Evolutionary conservation across 2,888 invertebrate species (phyloP).

Genomic region (Tubulanus polymorphus): DNA sequence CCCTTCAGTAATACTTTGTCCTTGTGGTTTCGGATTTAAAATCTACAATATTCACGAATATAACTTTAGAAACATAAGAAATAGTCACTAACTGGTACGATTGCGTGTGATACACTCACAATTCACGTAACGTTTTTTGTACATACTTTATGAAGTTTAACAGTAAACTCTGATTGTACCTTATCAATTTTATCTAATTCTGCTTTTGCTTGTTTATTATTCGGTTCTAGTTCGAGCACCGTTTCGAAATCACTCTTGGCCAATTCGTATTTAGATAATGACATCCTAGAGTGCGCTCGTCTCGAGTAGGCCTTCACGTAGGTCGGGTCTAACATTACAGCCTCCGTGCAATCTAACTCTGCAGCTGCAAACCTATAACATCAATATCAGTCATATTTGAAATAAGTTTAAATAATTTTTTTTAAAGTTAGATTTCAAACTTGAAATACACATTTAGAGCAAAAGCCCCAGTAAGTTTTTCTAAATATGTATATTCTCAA

Average conservation of each 20-base stretch:
- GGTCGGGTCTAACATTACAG: constrained; percentile 50
- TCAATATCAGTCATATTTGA: too few species aligned
- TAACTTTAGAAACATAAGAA: background rate
- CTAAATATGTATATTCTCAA: too few species aligned
- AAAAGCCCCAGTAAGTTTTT: too few species aligned
- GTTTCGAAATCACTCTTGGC: constrained; percentile 70
- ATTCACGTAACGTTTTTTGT: too few species aligned
- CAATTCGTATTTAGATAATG: constrained; percentile 66
- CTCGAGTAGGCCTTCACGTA: constrained; percentile 53
- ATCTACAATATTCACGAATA: background rate
- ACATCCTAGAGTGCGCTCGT: constrained; percentile 26
- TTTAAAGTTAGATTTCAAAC: too few species aligned
- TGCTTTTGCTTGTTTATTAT: constrained; percentile 66
- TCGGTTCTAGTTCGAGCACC: constrained; percentile 73
- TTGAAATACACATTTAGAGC: too few species aligned
- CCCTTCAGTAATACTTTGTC: background rate
- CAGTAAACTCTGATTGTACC: constrained; percentile 30
- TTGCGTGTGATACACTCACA: background rate
- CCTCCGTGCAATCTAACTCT: constrained; percentile 52
- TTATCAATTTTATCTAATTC: constrained; percentile 62
- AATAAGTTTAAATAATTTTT: too few species aligned
- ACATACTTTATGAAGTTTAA: background rate
- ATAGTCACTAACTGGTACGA: background rate
- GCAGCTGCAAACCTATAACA: constrained; percentile 53
- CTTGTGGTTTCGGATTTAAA: background rate